Evolutionary conservation across 2,113 vertebrate genomes (phyloP), one percentile per base, ranked within the genome.

Genomic region (Melanotaenia duboulayi): DNA sequence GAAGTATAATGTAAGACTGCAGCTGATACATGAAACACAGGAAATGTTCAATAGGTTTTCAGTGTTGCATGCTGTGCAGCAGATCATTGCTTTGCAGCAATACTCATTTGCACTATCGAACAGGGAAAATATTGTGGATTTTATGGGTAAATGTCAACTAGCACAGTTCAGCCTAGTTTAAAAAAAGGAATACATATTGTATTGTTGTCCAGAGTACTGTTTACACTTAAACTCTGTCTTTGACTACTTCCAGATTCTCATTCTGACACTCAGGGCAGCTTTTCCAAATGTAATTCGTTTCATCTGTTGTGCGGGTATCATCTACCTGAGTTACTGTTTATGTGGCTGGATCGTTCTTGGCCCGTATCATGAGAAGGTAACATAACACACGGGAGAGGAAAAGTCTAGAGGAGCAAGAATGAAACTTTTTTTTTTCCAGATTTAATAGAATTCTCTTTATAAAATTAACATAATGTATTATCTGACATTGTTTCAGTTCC

Each of bases 281-380:
- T 91, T 98, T 40, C 97, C 97, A 37, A 97, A 93, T 0, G 97
- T 98, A 0, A 95, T 98, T 76, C 94, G 96, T 4, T 99, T 99
- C 91, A 95, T 95, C 85, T 97, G 97, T 66, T 99, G 97, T 5
- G 97, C 96, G 0, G 95, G 96, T 54, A 97, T 99, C 89, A 97
- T 99, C 85, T 99, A 98, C 85, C 87, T 99, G 68, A 96, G 97
- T 49, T 99, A 99, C 55, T 97, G 97, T 76, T 97, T 99, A 82
- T 99, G 97, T 48, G 97, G 97, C 6, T 99, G 97, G 97, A 96
- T 98, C 49, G 97, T 99, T 0, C 90, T 98, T 32, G 97, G 97
- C 4, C 97, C 97, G 0, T 98, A 98, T 82, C 97, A 99, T 0
- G 95, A 95, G 12, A 99, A 98, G 95, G 97, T 94, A 91, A 83